A percentile compares a stretch with the other conserved stretches of the same genome.
phyloP scores from a whole-genome alignment of 2,888 invertebrate species.

The Pandemis corylana region DNA sequence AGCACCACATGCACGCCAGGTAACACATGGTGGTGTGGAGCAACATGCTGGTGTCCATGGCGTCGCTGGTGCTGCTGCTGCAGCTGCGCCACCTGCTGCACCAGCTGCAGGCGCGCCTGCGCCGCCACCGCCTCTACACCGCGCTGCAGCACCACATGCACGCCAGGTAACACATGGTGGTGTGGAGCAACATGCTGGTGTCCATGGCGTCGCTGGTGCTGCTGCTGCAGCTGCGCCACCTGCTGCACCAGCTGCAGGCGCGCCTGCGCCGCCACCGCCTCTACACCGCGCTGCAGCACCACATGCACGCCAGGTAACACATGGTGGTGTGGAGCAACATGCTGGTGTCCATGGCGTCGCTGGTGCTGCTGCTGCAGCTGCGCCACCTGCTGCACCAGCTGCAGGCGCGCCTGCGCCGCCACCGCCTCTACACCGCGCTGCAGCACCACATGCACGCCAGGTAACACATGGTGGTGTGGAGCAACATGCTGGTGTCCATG shows the following conservation, averaged over 20 bases:
- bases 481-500: slow-evolving; percentile 95
- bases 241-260: slow-evolving; percentile 93
- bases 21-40: slow-evolving; percentile 95
- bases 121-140: slow-evolving; percentile 92
- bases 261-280: slow-evolving; percentile 92
- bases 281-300: slow-evolving; percentile 91
- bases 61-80: slow-evolving; percentile 95
- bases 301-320: slow-evolving; percentile 93
- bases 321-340: slow-evolving; percentile 96
- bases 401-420: slow-evolving; percentile 90
- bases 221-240: slow-evolving; percentile 93
- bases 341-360: slow-evolving; percentile 94
- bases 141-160: slow-evolving; percentile 93
- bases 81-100: slow-evolving; percentile 93
- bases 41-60: slow-evolving; percentile 95
- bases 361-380: slow-evolving; percentile 95
- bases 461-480: slow-evolving; percentile 95
- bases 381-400: slow-evolving; percentile 93
- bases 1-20: slow-evolving; percentile 93
- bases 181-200: slow-evolving; percentile 94
- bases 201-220: slow-evolving; percentile 96
- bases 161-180: slow-evolving; percentile 94
- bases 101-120: slow-evolving; percentile 92
- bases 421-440: slow-evolving; percentile 93
- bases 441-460: slow-evolving; percentile 92